phyloP scores from a whole-genome alignment of 2,888 invertebrate genomes.

The Polyommatus iphigenia region DNA sequence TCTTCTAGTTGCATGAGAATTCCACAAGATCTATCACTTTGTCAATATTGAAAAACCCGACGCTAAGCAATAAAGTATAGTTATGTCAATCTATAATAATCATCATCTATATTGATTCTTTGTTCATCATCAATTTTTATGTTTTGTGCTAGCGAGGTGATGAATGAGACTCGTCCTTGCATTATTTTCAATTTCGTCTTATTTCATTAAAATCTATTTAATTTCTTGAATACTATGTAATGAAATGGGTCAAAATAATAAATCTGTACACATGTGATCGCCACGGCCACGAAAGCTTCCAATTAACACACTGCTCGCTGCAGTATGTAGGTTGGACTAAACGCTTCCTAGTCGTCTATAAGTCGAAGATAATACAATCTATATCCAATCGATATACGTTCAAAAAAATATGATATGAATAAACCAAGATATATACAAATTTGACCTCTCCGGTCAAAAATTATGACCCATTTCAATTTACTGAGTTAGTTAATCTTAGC shows the following conservation, averaged over 20 bases:
- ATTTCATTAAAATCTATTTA: neutral
- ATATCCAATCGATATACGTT: neutral
- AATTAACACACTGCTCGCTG: constrained; percentile 41
- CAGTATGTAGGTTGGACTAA: constrained; percentile 42
- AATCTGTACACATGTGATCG: constrained; percentile 38
- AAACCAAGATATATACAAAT: neutral
- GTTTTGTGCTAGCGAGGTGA: too few relatives aligned
- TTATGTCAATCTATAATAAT: too few relatives aligned
- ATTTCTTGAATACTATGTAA: constrained; percentile 17
- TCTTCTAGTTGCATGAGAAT: constrained; percentile 36
- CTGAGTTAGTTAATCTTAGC: too few relatives aligned
- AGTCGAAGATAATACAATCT: constrained; percentile 38
- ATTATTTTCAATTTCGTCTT: neutral
- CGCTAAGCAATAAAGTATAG: too few relatives aligned
- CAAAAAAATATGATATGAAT: too few relatives aligned
- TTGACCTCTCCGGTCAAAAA: too few relatives aligned
- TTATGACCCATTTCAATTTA: too few relatives aligned
- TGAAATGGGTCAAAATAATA: constrained; percentile 37
- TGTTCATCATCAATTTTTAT: too few relatives aligned
- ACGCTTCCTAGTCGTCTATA: constrained; percentile 42
- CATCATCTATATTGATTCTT: too few relatives aligned
- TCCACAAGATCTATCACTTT: neutral
- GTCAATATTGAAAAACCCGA: neutral
- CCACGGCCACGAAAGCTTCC: constrained; percentile 38
- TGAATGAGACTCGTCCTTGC: too few relatives aligned